Conservation (phyloP, 2,113 vertebrate species). For the Chaetura pelagica region DNA sequence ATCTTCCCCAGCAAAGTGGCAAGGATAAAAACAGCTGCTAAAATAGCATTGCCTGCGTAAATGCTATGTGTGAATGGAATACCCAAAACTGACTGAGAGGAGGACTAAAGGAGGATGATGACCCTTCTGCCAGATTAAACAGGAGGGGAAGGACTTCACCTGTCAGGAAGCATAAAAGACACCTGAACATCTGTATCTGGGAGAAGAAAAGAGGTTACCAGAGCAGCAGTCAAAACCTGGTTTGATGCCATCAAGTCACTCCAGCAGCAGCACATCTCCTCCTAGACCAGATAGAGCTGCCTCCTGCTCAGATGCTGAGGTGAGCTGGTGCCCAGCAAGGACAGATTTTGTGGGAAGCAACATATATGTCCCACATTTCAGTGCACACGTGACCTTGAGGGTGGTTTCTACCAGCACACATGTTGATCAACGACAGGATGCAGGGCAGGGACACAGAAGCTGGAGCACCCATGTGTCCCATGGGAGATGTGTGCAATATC, state of each 20-base stretch:
- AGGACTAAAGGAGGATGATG: background rate
- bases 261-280: background rate
- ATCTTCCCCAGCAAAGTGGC: background rate
- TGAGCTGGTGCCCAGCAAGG: background rate
- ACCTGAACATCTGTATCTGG: background rate
- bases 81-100: background rate
- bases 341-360: background rate
- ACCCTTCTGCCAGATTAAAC: background rate
- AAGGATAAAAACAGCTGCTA: background rate
- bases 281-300: background rate
- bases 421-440: accelerated
- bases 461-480: background rate
- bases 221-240: background rate
- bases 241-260: background rate
- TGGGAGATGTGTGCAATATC: background rate
- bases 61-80: background rate
- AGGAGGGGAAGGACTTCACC: accelerated
- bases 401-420: background rate
- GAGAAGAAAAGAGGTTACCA: background rate
- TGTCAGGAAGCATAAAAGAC: background rate
- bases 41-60: background rate
- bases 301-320: accelerated
- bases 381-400: accelerated
- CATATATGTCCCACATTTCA: accelerated
- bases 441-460: accelerated